Base-by-base conservation (phyloP, 2,888 invertebrate species). In the Panorpa germanica region DNA sequence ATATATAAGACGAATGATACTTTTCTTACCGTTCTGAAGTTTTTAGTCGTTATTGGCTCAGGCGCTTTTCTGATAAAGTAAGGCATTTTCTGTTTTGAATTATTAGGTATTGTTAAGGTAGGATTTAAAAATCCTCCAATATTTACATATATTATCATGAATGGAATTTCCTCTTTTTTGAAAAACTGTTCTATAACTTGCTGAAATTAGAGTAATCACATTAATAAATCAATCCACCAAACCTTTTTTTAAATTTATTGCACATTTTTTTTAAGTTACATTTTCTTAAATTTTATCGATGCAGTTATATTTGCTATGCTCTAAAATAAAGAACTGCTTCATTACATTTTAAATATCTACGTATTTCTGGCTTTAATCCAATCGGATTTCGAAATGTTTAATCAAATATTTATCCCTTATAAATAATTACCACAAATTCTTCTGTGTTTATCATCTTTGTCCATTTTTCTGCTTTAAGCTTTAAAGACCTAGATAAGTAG, bases 401-500 rank as follows among this genome's bases (percentile, higher is more conserved):
- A n/a, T n/a, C n/a, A n/a, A n/a, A n/a, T n/a, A n/a, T n/a, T n/a
- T n/a, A n/a, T n/a, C n/a, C n/a, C n/a, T n/a, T n/a, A n/a, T n/a
- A n/a, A n/a, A 29, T 19, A 39, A 46, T 50, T 53, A 74, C 77
- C 58, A 64, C 67, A 42, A 65, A 70, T 36, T 81, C 78, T 26
- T 74, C 70, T 29, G 52, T 59, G 23, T 60, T 57, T 38, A 83
- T 70, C 68, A 90, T 76, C 55, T 83, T 88, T 28, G 59, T 49
- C 85, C 88, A 93, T 62, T 77, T 82, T 37, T 91, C 91, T 33
- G 68, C 55, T 55, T 88, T 91, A 37, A 85, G 56, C 47, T 76
- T 76, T 41, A 85, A 64, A 6, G 77, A 63, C 47, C 68, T 72
- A 14, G 68, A 51, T 21, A 82, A 53, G 47, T 73, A 85, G 45